Evolutionary conservation across 2,113 vertebrate species (phyloP).

Genomic region (Rhineura floridana): DNA sequence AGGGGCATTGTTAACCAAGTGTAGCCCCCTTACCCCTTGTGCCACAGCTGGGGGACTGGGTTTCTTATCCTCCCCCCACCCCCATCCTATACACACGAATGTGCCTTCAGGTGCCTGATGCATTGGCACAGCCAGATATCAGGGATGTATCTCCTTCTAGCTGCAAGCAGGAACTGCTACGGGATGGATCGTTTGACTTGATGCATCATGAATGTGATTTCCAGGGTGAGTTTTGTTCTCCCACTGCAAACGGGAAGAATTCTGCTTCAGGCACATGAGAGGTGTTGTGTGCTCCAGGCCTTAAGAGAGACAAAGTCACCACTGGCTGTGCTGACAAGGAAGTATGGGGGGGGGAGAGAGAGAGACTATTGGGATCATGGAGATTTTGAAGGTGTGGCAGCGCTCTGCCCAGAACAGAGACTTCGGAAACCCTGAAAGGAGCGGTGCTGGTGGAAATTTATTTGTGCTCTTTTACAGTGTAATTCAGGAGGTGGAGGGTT

Average conservation of each 20-base stretch:
- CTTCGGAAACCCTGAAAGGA: constrained; percentile 32
- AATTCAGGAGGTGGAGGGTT: constrained; percentile 38
- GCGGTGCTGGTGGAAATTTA: constrained; percentile 21
- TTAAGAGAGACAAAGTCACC: constrained; percentile 23
- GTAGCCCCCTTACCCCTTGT: constrained; percentile 48
- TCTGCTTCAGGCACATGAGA: constrained; percentile 2
- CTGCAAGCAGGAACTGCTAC: background rate
- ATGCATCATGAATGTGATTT: constrained; percentile 49
- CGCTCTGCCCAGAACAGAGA: constrained; percentile 25
- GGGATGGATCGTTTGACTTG: constrained; percentile 38
- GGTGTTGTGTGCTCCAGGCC: constrained; percentile 14
- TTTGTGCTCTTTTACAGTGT: constrained; percentile 46
- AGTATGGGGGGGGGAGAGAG: background rate
- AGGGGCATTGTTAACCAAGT: constrained; percentile 24
- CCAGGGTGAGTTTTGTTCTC: constrained; percentile 37
- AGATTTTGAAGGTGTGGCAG: background rate
- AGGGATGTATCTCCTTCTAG: constrained; percentile 47
- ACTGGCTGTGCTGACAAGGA: constrained; percentile 26
- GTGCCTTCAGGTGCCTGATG: constrained; percentile 62
- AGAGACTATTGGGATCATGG: background rate
- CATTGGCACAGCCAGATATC: constrained; percentile 62
- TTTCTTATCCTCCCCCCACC: constrained; percentile 19
- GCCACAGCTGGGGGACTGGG: constrained; percentile 53
- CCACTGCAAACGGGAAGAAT: constrained; percentile 35
- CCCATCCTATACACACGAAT: constrained; percentile 41